Percentiles rank a stretch among this genome's conserved stretches.
Conservation (phyloP, 2,797 vertebrate species). For the Protonibea diacanthus region DNA sequence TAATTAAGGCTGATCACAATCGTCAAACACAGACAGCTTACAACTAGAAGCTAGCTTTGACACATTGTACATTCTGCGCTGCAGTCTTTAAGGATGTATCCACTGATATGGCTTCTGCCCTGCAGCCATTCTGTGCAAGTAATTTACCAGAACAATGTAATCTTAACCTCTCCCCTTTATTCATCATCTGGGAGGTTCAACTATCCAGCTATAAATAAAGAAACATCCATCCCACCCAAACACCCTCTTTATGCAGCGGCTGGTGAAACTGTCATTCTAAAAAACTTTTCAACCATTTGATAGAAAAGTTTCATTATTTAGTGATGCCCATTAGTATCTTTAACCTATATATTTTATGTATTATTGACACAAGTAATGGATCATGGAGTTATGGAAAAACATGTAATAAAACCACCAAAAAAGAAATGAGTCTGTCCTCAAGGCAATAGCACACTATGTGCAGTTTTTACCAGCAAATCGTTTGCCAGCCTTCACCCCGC, state of each 20-base stretch:
- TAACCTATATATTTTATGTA: not conserved
- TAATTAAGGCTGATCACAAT: slow-evolving; percentile 74
- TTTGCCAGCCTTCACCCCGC: slow-evolving; percentile 65
- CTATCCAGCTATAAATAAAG: slow-evolving; percentile 68
- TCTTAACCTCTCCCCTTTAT: slow-evolving; percentile 80
- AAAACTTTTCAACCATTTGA: slow-evolving; percentile 20
- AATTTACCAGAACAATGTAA: slow-evolving; percentile 83
- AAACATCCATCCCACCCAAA: slow-evolving; percentile 22
- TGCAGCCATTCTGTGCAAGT: slow-evolving; percentile 74
- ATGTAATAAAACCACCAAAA: slow-evolving; percentile 37
- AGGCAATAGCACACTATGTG: slow-evolving; percentile 55
- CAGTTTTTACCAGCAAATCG: slow-evolving; percentile 68
- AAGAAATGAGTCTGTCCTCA: slow-evolving; percentile 39
- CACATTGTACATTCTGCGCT: slow-evolving; percentile 33
- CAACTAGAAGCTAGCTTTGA: slow-evolving; percentile 53
- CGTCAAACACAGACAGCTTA: slow-evolving; percentile 60
- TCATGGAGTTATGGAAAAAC: slow-evolving; percentile 15
- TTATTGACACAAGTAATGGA: slow-evolving; percentile 9
- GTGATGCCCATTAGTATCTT: not conserved
- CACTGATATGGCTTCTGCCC: slow-evolving; percentile 70
- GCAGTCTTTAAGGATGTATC: slow-evolving; percentile 55
- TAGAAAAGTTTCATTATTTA: not conserved
- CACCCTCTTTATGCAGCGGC: slow-evolving; percentile 17
- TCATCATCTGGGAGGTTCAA: slow-evolving; percentile 74
- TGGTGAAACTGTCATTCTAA: slow-evolving; percentile 35